phyloP scores from a whole-genome alignment of 1,140 invertebrate genomes.

The Glossosoma conforme region DNA sequence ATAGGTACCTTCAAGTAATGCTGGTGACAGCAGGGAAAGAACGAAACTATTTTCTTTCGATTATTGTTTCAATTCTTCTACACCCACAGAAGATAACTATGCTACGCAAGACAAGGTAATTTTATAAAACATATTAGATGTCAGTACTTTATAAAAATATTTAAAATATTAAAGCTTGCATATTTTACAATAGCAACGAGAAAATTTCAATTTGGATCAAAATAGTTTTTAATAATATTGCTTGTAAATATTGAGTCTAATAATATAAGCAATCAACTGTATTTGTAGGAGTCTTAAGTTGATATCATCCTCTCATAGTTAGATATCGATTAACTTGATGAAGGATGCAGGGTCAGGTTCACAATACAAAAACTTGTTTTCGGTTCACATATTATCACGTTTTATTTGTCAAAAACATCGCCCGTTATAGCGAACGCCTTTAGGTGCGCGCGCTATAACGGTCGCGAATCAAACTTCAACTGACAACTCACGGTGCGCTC shows the following conservation, averaged over 20 bases:
- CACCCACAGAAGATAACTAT: conserved; percentile 46
- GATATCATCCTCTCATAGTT: too few relatives aligned
- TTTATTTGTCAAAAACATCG: too few relatives aligned
- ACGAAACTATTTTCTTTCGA: conserved; percentile 65
- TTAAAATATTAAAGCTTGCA: neutral
- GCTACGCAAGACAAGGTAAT: conserved; percentile 59
- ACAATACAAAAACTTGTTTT: too few relatives aligned
- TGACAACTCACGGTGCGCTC: too few relatives aligned
- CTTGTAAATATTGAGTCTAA: neutral
- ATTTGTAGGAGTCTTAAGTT: neutral
- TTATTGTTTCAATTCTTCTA: conserved; percentile 64
- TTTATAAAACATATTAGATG: neutral
- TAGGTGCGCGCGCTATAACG: too few relatives aligned
- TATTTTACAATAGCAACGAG: neutral
- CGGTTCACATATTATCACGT: too few relatives aligned
- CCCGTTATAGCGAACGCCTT: too few relatives aligned
- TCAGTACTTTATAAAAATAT: neutral
- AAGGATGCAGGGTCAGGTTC: too few relatives aligned
- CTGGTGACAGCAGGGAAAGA: conserved; percentile 61
- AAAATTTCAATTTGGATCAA: neutral
- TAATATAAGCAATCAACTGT: neutral
- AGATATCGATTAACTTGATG: too few relatives aligned
- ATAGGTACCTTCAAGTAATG: conserved; percentile 58
- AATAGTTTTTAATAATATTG: neutral
- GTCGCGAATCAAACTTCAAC: too few relatives aligned